Evolutionary conservation across 2,888 invertebrate species (phyloP), one percentile per base, ranked within the genome.

Genomic region (Drosophila neonasuta): DNA sequence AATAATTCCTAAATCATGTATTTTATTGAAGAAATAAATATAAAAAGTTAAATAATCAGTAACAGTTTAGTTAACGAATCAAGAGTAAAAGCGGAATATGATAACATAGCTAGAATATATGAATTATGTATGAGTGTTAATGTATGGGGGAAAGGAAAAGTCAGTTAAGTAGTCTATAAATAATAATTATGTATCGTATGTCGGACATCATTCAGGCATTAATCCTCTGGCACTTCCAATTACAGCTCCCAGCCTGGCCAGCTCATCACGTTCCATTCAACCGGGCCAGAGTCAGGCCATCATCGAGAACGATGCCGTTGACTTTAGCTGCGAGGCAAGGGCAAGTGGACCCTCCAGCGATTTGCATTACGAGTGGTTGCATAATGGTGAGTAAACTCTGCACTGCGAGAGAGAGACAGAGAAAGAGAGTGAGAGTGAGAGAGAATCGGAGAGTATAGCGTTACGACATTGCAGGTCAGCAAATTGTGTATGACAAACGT

Each of bases 281-380:
- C 67, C 90, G 66, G 91, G 91, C 5, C 88, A 90, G 77, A 90
- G 89, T 69, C 90, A 90, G 79, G 88, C 90, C 13, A 82, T 90
- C 55, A 80, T 89, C 59, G 91, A 91, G 68, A 90, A 88, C 56
- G 91, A 91, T 73, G 79, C 88, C 57, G 88, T 82, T 44, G 84
- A 87, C 51, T 91, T 91, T 50, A 75, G 80, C 52, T 91, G 91
- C 68, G 86, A 87, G 71, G 89, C 91, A 32, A 87, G 88, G 13
- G 89, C 91, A 30, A 87, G 88, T n/a, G 64, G 88, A 74, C 17
- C 78, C 15, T 51, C 66, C 45, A 70, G 39, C 30, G 81, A 86
- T 54, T 79, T 90, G 62, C 80, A 88, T 58, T 91, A 91, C 70
- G 86, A 90, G 10, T 91, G 91, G 91, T 80, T 87, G 63, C 88